phyloP scores from a whole-genome alignment of 2,797 vertebrate genomes.

The Cetoscarus ocellatus region DNA sequence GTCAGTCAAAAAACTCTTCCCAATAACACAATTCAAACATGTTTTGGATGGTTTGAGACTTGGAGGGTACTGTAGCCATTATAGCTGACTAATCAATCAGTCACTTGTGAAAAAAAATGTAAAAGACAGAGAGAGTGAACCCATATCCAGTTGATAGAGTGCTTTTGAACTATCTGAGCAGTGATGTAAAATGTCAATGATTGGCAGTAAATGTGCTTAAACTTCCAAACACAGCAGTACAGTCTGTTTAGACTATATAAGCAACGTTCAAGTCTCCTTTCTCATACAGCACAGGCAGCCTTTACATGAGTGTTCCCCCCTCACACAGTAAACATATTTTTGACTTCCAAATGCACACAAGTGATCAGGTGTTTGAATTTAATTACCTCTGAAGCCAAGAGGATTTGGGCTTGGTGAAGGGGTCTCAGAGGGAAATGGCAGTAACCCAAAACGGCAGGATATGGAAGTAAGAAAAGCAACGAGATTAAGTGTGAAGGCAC shows the following conservation, averaged over 20 bases:
- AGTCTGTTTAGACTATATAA: conserved; percentile 35
- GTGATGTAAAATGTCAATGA: conserved; percentile 13
- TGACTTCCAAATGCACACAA: conserved; percentile 47
- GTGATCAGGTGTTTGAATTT: conserved; percentile 74
- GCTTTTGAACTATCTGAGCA: conserved; percentile 4
- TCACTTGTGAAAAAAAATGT: background rate
- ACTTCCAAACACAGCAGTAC: conserved; percentile 23
- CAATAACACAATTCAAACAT: too few species aligned
- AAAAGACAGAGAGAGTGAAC: background rate
- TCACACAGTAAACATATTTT: conserved; percentile 59
- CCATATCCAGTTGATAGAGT: background rate
- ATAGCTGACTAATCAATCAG: too few species aligned
- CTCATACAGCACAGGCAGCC: conserved; percentile 48
- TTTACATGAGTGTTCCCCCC: conserved; percentile 50
- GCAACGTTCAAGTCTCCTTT: conserved; percentile 35
- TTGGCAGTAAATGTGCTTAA: conserved; percentile 49
- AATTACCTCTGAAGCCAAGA: conserved; percentile 57
- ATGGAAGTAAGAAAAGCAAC: conserved; percentile 57
- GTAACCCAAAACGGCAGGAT: conserved; percentile 67
- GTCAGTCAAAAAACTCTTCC: too few species aligned
- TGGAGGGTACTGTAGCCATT: too few species aligned
- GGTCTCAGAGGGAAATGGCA: conserved; percentile 56
- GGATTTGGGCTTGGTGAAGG: conserved; percentile 45
- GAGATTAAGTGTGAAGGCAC: conserved; percentile 51
- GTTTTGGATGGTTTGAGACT: too few species aligned